Conservation (phyloP, 2,888 invertebrate genomes). For the Poecilobothrus nobilitatus region DNA sequence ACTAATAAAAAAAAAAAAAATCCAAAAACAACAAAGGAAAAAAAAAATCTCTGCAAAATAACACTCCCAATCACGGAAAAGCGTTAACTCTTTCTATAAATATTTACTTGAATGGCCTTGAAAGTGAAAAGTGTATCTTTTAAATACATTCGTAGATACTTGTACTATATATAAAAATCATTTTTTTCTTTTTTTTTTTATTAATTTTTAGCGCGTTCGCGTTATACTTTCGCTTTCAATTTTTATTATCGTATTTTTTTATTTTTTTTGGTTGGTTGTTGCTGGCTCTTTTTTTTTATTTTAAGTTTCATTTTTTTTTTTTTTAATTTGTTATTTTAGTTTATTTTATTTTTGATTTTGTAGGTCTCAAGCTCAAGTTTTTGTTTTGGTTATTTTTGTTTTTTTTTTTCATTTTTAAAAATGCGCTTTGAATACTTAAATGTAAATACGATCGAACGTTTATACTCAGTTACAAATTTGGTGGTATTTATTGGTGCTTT, state of each 20-base stretch:
- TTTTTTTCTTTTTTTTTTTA: no score
- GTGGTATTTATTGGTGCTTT: no score
- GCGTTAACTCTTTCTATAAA: constrained; percentile 5
- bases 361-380: no score
- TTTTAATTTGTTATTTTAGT: neutral
- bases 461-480: no score
- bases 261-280: neutral
- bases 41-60: neutral
- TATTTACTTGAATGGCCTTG: constrained; percentile 15
- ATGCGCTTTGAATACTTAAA: no score
- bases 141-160: no score
- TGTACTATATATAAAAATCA: no score
- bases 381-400: no score
- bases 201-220: no score
- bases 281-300: neutral
- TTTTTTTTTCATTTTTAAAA: no score
- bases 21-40: neutral
- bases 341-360: no score
- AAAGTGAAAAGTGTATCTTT: constrained; percentile 17
- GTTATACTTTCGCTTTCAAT: constrained; percentile 7
- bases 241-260: neutral
- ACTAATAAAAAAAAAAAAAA: neutral
- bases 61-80: constrained; percentile 4
- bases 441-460: no score
- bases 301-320: neutral